Evolutionary conservation across 2,113 vertebrate genomes (phyloP).

Genomic region (Alligator mississippiensis): DNA sequence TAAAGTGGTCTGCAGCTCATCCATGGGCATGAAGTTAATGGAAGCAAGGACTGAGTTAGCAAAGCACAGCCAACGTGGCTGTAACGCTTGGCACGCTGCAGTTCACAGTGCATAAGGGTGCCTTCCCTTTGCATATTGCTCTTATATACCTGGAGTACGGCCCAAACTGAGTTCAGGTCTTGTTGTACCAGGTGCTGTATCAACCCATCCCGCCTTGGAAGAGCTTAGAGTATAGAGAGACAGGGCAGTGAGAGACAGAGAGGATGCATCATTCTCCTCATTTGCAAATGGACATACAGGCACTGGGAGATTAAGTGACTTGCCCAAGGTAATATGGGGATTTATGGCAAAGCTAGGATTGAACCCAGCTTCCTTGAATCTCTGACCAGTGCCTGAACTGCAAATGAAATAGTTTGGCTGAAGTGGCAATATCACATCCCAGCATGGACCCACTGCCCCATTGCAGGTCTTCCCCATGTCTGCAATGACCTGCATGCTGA

Average conservation of each 20-base stretch:
- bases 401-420: not conserved
- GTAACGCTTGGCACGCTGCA: not conserved
- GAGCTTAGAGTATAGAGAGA: not conserved
- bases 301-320: not conserved
- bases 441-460: not conserved
- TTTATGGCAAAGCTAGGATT: not conserved
- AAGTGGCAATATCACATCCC: fast-evolving
- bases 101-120: not conserved
- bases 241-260: not conserved
- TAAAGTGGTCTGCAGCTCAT: not conserved
- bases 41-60: not conserved
- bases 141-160: no score
- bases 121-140: no score
- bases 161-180: no score
- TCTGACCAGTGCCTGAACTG: not conserved
- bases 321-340: not conserved
- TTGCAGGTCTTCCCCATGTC: not conserved
- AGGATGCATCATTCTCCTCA: no score
- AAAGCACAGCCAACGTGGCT: not conserved
- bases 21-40: not conserved
- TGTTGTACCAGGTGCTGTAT: no score
- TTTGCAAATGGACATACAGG: not conserved
- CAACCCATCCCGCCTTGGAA: not conserved
- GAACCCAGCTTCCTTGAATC: not conserved
- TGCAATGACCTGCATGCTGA: not conserved